Base-by-base conservation (phyloP, 2,113 vertebrate species). In the Panthera tigris region DNA sequence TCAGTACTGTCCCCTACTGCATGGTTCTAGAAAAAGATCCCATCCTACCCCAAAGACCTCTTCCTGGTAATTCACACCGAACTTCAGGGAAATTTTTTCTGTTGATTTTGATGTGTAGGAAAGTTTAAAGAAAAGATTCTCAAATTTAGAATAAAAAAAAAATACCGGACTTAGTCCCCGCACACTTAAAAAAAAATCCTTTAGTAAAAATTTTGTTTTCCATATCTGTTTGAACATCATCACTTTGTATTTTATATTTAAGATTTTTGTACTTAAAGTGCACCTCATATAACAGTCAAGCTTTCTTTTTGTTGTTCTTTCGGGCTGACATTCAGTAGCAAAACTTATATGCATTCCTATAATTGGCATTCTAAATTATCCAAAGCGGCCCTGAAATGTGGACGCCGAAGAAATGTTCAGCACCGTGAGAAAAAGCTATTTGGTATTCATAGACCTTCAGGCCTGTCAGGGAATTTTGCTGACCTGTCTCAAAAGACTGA, bases 301-400 rank as follows among this genome's bases (percentile, higher is more conserved):
- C n/a, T 85, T 86, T 87, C 1, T 18, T 66, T 78, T 65, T 29
- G 19, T 87, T 89, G 83, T 85, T 90, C 66, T 87, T 91, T 95
- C 21, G 50, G 36, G 45, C 78, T 86, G 91, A 78, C 41, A 50
- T 48, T 14, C 41, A 50, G 31, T 2, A 63, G 61, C n/a, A 41
- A 65, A 48, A 16, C 71, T 63, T 36, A 39, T 0, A 31, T 3
- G 71, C 1, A 19, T 36, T 36, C 65, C 14, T 63, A 4, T 57
- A 48, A 83, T 91, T 0, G 2, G n/a, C 19, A 7, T 48, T 79
- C 78, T 84, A 76, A 69, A 33, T 41, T 21, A 48, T 23, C 86
- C 69, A 31, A 61, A 11, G 41, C 25, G 33, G 65, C 31, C n/a
- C 11, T 33, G 84, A 78, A 65, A 23, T 11, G 31, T 33, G 27